phyloP scores from a whole-genome alignment of 2,888 invertebrate genomes.

The Hecatera dysodea region DNA sequence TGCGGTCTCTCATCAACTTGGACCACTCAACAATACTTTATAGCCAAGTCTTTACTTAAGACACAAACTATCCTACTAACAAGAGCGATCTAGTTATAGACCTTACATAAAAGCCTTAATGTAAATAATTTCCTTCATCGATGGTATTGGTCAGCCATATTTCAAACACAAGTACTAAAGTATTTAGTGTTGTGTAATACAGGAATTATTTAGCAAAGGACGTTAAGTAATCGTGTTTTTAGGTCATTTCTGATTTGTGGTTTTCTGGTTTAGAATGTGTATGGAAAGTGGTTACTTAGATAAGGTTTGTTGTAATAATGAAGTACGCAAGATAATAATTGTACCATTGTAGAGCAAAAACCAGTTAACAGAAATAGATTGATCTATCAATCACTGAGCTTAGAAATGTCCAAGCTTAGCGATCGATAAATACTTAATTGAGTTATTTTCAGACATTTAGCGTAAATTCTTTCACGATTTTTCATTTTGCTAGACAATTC shows the following conservation, averaged over 20 bases:
- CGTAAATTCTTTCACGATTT: not conserved
- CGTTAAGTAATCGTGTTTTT: conserved; percentile 52
- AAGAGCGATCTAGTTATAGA: conserved; percentile 55
- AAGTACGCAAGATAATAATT: conserved; percentile 5
- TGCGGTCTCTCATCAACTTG: conserved; percentile 15
- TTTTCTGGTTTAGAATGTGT: conserved; percentile 49
- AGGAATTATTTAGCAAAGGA: conserved; percentile 42
- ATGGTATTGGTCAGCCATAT: conserved; percentile 30
- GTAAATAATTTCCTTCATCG: conserved; percentile 58
- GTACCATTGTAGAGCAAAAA: too few relatives aligned
- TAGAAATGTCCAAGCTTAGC: too few relatives aligned
- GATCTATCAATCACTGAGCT: not conserved
- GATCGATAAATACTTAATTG: not conserved
- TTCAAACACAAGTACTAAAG: conserved; percentile 16
- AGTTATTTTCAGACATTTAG: not conserved
- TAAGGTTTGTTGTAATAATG: conserved; percentile 16
- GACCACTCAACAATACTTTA: conserved; percentile 3
- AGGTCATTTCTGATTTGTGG: conserved; percentile 45
- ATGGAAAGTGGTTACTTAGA: conserved; percentile 31
- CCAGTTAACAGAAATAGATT: not conserved
- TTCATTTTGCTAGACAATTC: not conserved
- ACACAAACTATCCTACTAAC: conserved; percentile 33
- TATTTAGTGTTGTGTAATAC: conserved; percentile 49
- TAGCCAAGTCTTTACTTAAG: conserved; percentile 25
- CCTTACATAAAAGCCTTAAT: conserved; percentile 59